These are phyloP conservation scores for Streptopelia turtur DNA, from an alignment of 2,797 vertebrate genomes.

Conservation along the genomic window DNA sequence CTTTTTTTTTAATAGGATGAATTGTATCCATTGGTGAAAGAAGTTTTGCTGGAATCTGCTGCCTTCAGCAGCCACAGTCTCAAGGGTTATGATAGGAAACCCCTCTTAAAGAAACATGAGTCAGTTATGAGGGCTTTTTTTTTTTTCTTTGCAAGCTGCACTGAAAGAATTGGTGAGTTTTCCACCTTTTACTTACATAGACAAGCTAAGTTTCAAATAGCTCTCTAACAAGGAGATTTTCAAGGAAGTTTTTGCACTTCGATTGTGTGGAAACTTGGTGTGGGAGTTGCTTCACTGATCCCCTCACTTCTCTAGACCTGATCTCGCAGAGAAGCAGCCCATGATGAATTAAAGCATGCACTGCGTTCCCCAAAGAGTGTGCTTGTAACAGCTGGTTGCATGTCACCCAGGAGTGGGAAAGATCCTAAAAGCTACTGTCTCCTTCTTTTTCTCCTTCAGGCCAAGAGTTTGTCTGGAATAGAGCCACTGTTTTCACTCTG, in stretches of 20 bases:
- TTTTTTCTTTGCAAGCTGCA: neutral
- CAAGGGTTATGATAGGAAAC: conserved; percentile 49
- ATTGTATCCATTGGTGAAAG: conserved; percentile 44
- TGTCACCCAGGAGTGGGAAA: neutral
- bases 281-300: neutral
- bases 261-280: neutral
- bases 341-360: neutral
- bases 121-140: neutral
- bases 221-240: neutral
- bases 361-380: neutral
- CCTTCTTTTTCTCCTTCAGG: neutral
- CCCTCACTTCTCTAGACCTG: neutral
- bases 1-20: neutral
- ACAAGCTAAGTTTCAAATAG: neutral
- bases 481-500: neutral
- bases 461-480: neutral
- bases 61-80: conserved; percentile 58
- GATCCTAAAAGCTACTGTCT: neutral
- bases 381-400: neutral
- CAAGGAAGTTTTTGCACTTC: neutral
- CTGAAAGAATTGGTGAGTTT: neutral
- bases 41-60: conserved; percentile 63
- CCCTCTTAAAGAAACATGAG: conserved; percentile 20
- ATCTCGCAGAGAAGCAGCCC: neutral
- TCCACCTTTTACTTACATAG: neutral